These are phyloP conservation scores for Chlamydotis undulata DNA, from an alignment of 2,113 vertebrate species.

Conservation along the genomic window DNA sequence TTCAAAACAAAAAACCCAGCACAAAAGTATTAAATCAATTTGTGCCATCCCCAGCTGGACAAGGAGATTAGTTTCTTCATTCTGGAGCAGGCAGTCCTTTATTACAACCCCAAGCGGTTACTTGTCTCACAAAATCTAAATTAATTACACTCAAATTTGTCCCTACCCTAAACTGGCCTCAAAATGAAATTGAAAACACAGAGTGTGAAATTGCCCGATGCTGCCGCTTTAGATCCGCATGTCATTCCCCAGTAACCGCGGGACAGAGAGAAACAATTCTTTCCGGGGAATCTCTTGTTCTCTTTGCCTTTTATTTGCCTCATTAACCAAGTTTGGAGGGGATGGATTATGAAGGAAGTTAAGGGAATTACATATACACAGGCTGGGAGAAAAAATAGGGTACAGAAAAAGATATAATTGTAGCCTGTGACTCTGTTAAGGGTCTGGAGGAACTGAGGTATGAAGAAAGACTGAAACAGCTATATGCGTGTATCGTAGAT, in stretches of 20 bases:
- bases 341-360: slow-evolving; percentile 16
- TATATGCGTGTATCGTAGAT: neutral
- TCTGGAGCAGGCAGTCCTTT: slow-evolving; percentile 51
- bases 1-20: neutral
- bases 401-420: neutral
- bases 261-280: slow-evolving; percentile 32
- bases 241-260: neutral
- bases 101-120: slow-evolving; percentile 58
- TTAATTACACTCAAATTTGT: slow-evolving; percentile 69
- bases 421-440: neutral
- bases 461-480: neutral
- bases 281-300: slow-evolving; percentile 39
- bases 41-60: neutral
- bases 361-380: neutral
- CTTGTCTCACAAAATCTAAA: slow-evolving; percentile 64
- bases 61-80: slow-evolving; percentile 51
- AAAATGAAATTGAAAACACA: slow-evolving; percentile 45
- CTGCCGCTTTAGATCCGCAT: neutral
- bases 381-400: neutral
- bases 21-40: slow-evolving; percentile 51
- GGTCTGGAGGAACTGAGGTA: neutral
- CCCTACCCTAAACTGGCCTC: slow-evolving; percentile 54
- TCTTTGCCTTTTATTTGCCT: slow-evolving; percentile 36
- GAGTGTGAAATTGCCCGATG: slow-evolving; percentile 60
- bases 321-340: slow-evolving; percentile 38